Evolutionary conservation across 2,888 invertebrate genomes (phyloP).

Genomic region (Andrena marginata): DNA sequence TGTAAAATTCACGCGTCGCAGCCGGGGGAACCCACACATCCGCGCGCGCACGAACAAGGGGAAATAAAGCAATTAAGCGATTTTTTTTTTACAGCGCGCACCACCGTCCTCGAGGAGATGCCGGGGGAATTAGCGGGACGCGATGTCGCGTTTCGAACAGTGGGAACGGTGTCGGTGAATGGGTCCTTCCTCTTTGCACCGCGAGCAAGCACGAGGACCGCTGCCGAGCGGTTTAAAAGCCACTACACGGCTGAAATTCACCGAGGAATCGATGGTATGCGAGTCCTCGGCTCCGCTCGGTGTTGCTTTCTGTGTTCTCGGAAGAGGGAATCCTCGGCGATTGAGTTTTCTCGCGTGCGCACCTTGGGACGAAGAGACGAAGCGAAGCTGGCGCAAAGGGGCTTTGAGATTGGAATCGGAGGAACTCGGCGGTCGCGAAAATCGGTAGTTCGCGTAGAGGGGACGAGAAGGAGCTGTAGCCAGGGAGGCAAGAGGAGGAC

Average conservation of each 20-base stretch:
- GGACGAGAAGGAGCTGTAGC: not conserved
- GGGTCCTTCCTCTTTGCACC: not conserved
- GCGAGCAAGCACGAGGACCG: not conserved
- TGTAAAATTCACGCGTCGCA: conserved; percentile 31
- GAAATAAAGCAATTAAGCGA: conserved; percentile 36
- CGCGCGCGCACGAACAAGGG: too few species aligned
- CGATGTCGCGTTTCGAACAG: conserved; percentile 4
- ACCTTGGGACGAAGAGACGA: not conserved
- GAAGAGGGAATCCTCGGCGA: not conserved
- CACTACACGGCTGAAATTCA: not conserved
- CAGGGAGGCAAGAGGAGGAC: not conserved
- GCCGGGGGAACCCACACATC: not conserved
- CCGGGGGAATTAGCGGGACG: conserved; percentile 14
- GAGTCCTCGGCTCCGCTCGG: not conserved
- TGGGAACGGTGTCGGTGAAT: conserved; percentile 6
- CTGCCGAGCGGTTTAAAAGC: not conserved
- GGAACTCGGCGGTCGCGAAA: too few species aligned
- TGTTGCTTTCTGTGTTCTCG: not conserved
- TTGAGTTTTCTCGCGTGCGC: not conserved
- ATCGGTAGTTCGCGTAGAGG: too few species aligned
- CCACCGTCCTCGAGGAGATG: not conserved
- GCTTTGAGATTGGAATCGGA: too few species aligned
- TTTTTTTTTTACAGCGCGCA: conserved; percentile 13
- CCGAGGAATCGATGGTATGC: not conserved
- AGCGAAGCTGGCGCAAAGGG: not conserved